Conservation (phyloP, 2,888 invertebrate genomes). For the Gymnosoma rotundatum region DNA sequence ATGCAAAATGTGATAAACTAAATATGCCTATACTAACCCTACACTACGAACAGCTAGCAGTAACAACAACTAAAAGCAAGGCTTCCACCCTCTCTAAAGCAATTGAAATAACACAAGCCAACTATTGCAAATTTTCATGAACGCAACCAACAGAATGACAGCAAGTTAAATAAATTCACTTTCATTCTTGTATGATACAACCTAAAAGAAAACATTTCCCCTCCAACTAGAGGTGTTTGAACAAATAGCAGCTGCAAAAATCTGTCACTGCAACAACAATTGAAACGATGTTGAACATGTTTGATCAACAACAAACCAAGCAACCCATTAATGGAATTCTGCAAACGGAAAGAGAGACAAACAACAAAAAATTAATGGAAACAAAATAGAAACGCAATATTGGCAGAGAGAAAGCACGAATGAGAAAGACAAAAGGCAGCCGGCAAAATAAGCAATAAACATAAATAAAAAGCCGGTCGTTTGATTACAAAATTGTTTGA, state of each 20-base stretch:
- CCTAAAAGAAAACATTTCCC: conserved; percentile 37
- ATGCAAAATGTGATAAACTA: conserved; percentile 24
- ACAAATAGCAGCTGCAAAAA: conserved; percentile 7
- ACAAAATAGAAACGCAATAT: not conserved
- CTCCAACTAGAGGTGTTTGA: conserved; percentile 38
- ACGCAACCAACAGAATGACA: conserved; percentile 47
- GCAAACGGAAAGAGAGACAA: no score
- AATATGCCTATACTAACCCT: conserved; percentile 40
- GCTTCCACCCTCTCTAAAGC: no score
- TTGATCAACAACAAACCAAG: not conserved
- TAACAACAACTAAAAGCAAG: not conserved
- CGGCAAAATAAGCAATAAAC: conserved; percentile 66
- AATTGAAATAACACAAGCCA: no score
- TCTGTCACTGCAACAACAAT: not conserved
- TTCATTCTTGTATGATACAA: conserved; percentile 62
- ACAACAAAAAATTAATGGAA: no score
- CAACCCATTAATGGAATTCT: no score
- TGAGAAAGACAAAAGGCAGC: conserved; percentile 58
- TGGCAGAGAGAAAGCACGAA: conserved; percentile 49
- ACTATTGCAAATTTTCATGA: conserved; percentile 58
- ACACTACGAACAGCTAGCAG: conserved; percentile 19
- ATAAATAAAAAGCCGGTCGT: conserved; percentile 62
- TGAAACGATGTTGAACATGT: conserved; percentile 37
- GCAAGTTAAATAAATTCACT: conserved; percentile 57
- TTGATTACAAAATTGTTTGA: conserved; percentile 12